Evolutionary conservation across 2,113 vertebrate genomes (phyloP), one percentile per base, ranked within the genome.

Genomic region (Arenaria interpres): DNA sequence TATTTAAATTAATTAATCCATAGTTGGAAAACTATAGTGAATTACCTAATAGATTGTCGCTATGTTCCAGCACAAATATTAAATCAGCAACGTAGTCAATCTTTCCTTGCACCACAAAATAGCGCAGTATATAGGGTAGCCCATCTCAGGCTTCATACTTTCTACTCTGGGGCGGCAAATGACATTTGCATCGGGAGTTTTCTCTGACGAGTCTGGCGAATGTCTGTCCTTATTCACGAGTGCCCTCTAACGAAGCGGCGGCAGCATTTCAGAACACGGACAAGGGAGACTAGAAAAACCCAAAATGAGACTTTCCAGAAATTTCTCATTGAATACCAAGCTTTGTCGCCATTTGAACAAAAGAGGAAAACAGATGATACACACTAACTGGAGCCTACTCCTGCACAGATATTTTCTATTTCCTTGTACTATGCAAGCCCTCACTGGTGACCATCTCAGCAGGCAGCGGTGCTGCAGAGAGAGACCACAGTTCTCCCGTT

Each of bases 211-310:
- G 57, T 3, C 25, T 0, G 51, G 28, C 7, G 21, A 81, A 10
- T 1, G 46, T 5, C 69, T 2, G 22, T 5, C 0, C 9, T 20
- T 78, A 75, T 30, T 64, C 54, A 77, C 72, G 57, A 94, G 88
- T 93, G 97, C 95, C 96, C 96, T 82, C 96, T 95, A 95, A 89
- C 67, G 96, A 82, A 35, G 43, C 86, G 63, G 57, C 43, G 12
- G 62, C 56, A 28, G 8, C 51, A 50, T 10, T 57, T 81, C 86
- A 84, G 23, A 62, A 32, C 53, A 41, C 3, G 1, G 0, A 23
- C 37, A 13, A 5, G 14, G 12, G 37, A 71, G 30, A 33, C 19
- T 5, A 14, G 48, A 9, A 81, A 87, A 89, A 28, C 12, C 24
- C 45, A 1, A 39, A 59, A 15, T 2, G 10, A 81, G 79, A 51